A percentile compares a stretch with the other conserved stretches of the same genome.
phyloP scores from a whole-genome alignment of 2,888 invertebrate genomes.

The Limnephilus rhombicus region DNA sequence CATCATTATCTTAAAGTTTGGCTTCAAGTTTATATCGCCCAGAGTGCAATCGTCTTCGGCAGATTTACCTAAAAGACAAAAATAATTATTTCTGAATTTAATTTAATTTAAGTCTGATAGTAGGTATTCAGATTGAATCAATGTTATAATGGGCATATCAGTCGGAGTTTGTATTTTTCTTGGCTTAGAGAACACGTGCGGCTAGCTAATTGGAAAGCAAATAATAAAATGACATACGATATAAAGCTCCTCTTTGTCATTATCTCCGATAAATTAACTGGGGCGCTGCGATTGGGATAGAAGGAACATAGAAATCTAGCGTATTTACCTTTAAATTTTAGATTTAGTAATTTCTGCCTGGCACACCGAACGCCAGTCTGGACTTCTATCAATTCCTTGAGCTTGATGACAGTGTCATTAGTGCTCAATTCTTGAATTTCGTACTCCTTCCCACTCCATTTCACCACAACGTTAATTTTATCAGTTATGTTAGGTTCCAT shows the following conservation, averaged over 20 bases:
- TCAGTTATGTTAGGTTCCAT: conserved; percentile 66
- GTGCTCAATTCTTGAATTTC: conserved; percentile 85
- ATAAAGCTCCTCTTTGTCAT: neutral
- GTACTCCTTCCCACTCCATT: conserved; percentile 96
- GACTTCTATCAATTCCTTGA: conserved; percentile 91
- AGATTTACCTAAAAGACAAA: conserved; percentile 83
- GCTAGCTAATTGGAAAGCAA: neutral
- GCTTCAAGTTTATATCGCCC: conserved; percentile 87
- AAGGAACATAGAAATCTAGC: neutral
- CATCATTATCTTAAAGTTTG: conserved; percentile 96
- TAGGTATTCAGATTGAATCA: neutral
- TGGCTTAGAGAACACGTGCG: neutral
- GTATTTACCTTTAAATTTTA: conserved; percentile 91
- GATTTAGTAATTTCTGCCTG: conserved; percentile 94
- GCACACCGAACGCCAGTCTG: conserved; percentile 95
- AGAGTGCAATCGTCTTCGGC: conserved; percentile 88
- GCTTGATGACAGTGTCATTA: conserved; percentile 87
- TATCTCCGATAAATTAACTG: neutral
- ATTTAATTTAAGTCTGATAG: neutral
- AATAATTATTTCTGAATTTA: neutral
- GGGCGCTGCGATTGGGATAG: neutral
- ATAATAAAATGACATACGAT: neutral
- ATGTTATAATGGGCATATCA: neutral
- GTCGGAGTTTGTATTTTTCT: neutral
- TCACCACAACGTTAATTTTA: conserved; percentile 82